These are phyloP conservation scores for Herpetotheres cachinnans DNA, from an alignment of 2,113 vertebrate genomes.

Conservation along the genomic window DNA sequence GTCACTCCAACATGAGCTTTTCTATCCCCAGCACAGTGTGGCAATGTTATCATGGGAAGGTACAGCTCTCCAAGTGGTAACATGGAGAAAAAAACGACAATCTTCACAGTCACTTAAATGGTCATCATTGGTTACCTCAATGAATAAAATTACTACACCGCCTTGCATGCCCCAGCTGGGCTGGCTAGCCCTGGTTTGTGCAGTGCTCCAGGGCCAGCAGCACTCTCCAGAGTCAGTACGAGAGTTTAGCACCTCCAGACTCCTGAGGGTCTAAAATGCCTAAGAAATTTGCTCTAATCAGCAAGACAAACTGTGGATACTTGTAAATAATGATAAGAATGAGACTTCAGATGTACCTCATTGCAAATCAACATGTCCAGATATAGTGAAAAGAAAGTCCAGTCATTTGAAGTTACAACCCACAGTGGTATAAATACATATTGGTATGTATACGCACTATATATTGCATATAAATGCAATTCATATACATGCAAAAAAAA, in stretches of 20 bases:
- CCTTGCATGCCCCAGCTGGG: not conserved
- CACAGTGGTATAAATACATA: not conserved
- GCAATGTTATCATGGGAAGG: not conserved
- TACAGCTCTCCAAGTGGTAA: not conserved
- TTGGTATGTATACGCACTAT: not conserved
- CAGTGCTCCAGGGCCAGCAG: not conserved
- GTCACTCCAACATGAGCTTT: not conserved
- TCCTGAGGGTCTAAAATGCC: not conserved
- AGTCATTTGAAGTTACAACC: not conserved
- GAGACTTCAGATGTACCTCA: not conserved
- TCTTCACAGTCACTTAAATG: not conserved
- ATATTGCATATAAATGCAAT: not conserved
- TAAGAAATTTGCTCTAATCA: not conserved
- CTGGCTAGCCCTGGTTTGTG: not conserved
- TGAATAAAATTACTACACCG: not conserved
- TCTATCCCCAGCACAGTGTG: not conserved
- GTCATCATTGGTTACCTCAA: not conserved
- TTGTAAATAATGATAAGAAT: not conserved
- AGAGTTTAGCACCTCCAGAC: not conserved
- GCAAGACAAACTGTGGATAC: not conserved
- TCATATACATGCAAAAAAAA: not conserved
- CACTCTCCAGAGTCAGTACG: rapidly evolving
- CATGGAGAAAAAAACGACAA: not conserved
- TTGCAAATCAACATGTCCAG: not conserved
- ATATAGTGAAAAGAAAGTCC: not conserved